These are phyloP conservation scores for Scaptodrosophila latifasciaeformis DNA, from an alignment of 2,888 invertebrate genomes.

Conservation along the genomic window DNA sequence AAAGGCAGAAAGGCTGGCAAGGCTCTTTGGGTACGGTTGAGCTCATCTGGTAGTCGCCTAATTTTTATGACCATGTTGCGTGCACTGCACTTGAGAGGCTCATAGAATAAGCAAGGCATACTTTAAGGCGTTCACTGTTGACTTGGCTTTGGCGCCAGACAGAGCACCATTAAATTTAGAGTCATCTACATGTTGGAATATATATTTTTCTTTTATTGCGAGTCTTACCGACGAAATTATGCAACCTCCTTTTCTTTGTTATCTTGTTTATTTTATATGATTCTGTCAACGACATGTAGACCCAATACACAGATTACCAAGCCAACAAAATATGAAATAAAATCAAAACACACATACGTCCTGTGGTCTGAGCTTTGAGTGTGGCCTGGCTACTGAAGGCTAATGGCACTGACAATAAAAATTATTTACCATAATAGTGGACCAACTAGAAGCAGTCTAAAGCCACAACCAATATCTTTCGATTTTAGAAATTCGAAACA, in stretches of 20 bases:
- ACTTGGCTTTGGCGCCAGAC: conserved; percentile 9
- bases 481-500: conserved; percentile 9
- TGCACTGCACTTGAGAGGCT: conserved; percentile 37
- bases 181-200: too few species aligned
- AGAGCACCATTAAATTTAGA: not conserved
- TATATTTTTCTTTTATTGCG: too few species aligned
- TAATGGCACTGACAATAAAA: conserved; percentile 19
- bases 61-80: conserved; percentile 67
- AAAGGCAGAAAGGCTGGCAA: not conserved
- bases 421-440: conserved; percentile 22
- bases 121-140: conserved; percentile 47
- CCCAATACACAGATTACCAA: conserved; percentile 28
- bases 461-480: conserved; percentile 10
- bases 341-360: conserved; percentile 42
- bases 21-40: conserved; percentile 19
- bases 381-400: conserved; percentile 7
- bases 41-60: conserved; percentile 43
- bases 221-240: conserved; percentile 27
- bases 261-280: not conserved
- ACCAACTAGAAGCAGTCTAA: conserved; percentile 4
- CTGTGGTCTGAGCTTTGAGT: conserved; percentile 18
- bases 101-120: conserved; percentile 27
- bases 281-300: conserved; percentile 18
- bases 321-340: not conserved
- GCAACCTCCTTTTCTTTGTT: conserved; percentile 12